Percentiles rank a stretch among this genome's conserved stretches.
These are phyloP conservation scores for Atherinosoma microstoma DNA, from an alignment of 2,797 vertebrate species.

Conservation along the genomic window DNA sequence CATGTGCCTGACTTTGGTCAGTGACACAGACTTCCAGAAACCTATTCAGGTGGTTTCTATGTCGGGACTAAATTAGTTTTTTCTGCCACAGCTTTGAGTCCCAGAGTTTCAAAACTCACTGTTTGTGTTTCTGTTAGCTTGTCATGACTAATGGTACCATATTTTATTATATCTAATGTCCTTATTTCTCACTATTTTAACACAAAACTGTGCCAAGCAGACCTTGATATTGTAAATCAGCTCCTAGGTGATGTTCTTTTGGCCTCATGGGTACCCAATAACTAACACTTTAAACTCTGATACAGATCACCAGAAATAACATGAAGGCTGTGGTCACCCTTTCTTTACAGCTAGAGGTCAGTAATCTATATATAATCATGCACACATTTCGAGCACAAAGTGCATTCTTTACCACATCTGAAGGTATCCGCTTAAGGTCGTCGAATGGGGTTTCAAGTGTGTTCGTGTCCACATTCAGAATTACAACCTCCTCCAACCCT, in stretches of 20 bases:
- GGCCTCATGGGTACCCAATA: no score
- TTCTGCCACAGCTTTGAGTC: no score
- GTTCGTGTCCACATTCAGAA: conserved; percentile 92
- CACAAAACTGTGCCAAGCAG: neutral
- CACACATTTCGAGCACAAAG: neutral
- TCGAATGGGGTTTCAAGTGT: conserved; percentile 88
- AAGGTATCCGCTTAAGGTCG: conserved; percentile 88
- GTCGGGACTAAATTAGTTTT: no score
- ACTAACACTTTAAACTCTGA: no score
- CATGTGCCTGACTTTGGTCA: no score
- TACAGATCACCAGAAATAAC: no score
- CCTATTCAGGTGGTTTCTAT: no score
- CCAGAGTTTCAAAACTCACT: no score
- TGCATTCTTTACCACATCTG: conserved; percentile 84
- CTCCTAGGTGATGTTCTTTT: no score
- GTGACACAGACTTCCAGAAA: no score
- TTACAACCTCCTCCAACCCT: conserved; percentile 89
- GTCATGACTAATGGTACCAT: neutral
- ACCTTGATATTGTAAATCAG: neutral
- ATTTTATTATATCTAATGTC: neutral
- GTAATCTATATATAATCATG: neutral
- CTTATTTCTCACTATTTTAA: neutral
- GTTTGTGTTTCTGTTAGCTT: neutral
- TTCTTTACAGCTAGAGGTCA: no score
- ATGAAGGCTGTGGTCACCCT: no score